Evolutionary conservation across 2,113 vertebrate species (phyloP), one percentile per base, ranked within the genome.

Genomic region (Platanista minor): DNA sequence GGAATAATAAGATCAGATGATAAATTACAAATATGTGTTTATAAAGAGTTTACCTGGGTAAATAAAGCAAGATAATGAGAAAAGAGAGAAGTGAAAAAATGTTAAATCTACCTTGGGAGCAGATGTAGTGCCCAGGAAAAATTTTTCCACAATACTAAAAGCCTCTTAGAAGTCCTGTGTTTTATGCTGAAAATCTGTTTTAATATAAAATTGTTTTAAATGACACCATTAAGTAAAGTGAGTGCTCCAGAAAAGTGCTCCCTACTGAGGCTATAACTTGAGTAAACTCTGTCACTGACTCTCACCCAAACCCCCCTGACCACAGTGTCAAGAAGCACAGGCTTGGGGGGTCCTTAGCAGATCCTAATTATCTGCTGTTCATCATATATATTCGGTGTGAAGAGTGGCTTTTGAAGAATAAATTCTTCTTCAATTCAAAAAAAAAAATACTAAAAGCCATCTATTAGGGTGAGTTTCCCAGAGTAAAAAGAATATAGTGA

Each of bases 331-430:
- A 23, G 39, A 29, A 80, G 20, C 29, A 1, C 1, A 23, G 23
- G 31, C 15, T 74, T n/a, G n/a, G 39, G 4, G 46, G 10, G 27
- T n/a, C 54, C 27, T 61, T 54, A 78, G 52, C 0, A 6, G 33
- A 78, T 78, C 20, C 49, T 39, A 92, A 5, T 96, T 97, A 99
- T 99, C 99, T 99, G 99, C 91, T 98, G 98, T 20, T 99, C 99
- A 29, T 91, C 99, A 98, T 99, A 99, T 0, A 99, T 99, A 95
- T 99, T 98, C 85, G 99, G n/a, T 59, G 97, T 80, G 98, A 99
- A 99, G 59, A 99, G 99, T 6, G 99, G 99, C 98, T 98, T 99
- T 61, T 99, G 99, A 88, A 99, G 98, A 86, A 98, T 96, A 95
- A 98, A 98, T 96, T 99, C 99, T 4, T 98, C 95, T 5, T 93